phyloP scores from a whole-genome alignment of 2,888 invertebrate species.

The Boloria euphrosyne region DNA sequence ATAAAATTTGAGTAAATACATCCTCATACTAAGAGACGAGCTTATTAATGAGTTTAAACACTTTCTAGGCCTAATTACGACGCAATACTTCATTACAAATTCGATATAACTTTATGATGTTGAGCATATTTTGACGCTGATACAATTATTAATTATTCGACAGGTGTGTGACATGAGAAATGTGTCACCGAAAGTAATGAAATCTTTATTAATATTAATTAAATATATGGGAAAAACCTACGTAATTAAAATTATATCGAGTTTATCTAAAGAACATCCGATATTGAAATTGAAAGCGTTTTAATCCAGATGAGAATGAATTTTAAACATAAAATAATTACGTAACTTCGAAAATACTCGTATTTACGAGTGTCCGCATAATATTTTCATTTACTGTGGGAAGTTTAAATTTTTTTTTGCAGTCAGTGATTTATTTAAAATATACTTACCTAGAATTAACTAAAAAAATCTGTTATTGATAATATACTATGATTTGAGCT shows the following conservation, averaged over 20 bases:
- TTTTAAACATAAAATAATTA: too few species aligned
- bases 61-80: slow-evolving; percentile 9
- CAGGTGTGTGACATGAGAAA: slow-evolving; percentile 2
- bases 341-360: too few species aligned
- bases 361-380: too few species aligned
- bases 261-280: too few species aligned
- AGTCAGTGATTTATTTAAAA: too few species aligned
- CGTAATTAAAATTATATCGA: not conserved
- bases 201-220: not conserved
- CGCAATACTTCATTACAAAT: not conserved
- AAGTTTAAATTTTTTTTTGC: too few species aligned
- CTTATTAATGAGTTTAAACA: slow-evolving; percentile 4
- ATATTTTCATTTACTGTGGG: too few species aligned
- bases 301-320: too few species aligned
- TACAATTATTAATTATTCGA: slow-evolving; percentile 7
- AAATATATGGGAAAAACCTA: not conserved
- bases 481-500: too few species aligned
- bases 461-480: too few species aligned
- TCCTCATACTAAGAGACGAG: slow-evolving; percentile 5
- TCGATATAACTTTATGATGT: slow-evolving; percentile 1
- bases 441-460: too few species aligned
- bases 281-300: too few species aligned
- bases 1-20: not conserved
- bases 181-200: not conserved
- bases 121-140: slow-evolving; percentile 8